A percentile compares a stretch with the other conserved stretches of the same genome.
These are phyloP conservation scores for Parus major DNA, from an alignment of 2,113 vertebrate species.

Conservation along the genomic window DNA sequence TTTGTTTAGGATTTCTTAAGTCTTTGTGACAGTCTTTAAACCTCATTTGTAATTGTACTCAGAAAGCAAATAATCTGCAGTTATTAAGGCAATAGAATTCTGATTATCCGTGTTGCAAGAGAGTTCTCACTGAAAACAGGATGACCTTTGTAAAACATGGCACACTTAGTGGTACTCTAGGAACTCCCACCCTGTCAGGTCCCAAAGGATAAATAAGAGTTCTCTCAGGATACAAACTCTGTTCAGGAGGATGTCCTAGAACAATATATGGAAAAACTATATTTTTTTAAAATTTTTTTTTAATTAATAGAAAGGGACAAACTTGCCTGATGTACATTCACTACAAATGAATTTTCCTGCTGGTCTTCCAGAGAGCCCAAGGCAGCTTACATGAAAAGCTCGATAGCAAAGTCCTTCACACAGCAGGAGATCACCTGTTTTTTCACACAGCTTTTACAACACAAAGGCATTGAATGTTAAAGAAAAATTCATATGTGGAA, in stretches of 20 bases:
- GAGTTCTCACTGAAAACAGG: background rate
- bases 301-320: conserved; percentile 24
- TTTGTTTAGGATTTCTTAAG: background rate
- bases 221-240: background rate
- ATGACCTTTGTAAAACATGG: background rate
- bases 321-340: conserved; percentile 89
- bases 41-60: background rate
- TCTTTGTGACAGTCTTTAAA: background rate
- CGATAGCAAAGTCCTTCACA: conserved; percentile 93
- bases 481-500: conserved; percentile 13
- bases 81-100: background rate
- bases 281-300: background rate
- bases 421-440: conserved; percentile 84
- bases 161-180: background rate
- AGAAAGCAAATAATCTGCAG: background rate
- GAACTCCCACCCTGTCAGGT: background rate
- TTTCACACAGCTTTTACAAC: conserved; percentile 87
- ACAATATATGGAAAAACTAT: background rate
- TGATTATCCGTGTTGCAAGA: background rate
- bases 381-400: conserved; percentile 89
- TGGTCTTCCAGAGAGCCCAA: conserved; percentile 79
- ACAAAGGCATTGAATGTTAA: conserved; percentile 62
- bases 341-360: conserved; percentile 86
- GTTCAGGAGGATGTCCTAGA: background rate
- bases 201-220: background rate